A percentile compares a stretch with the other conserved stretches of the same genome.
Evolutionary conservation across 2,797 vertebrate genomes (phyloP).

Genomic region (Forpus xanthops): DNA sequence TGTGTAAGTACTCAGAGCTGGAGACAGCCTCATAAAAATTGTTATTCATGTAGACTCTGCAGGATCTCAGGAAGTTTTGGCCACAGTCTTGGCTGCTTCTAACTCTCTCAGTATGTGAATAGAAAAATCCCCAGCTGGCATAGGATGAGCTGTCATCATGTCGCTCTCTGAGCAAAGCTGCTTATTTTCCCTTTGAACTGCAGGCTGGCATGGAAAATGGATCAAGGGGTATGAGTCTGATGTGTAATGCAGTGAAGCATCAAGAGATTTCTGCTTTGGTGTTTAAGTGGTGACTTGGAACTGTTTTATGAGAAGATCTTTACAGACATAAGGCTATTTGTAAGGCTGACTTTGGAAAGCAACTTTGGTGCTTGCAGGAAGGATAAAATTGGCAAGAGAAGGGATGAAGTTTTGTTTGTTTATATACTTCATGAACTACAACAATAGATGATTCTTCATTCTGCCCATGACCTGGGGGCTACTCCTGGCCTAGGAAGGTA

Average conservation of each 20-base stretch:
- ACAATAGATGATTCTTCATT: neutral
- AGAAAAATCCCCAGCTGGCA: neutral
- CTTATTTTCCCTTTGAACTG: slow-evolving; percentile 3
- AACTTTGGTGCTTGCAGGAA: neutral
- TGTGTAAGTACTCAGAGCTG: neutral
- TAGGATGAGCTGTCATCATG: neutral
- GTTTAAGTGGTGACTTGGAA: neutral
- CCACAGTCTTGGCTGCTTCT: neutral
- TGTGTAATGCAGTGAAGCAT: neutral
- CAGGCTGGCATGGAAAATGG: neutral
- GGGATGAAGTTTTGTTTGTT: neutral
- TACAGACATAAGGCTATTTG: neutral
- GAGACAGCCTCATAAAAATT: neutral
- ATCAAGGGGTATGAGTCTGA: neutral
- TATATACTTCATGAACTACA: neutral
- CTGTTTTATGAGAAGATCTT: neutral
- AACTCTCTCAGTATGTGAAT: neutral
- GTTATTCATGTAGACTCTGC: neutral
- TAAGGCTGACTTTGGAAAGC: neutral
- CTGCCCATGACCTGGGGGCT: accelerated
- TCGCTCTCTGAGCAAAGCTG: neutral
- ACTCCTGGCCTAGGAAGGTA: neutral
- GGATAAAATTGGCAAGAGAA: neutral
- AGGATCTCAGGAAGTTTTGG: neutral
- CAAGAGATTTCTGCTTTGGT: neutral